Percentiles rank a stretch among this genome's conserved stretches.
These are phyloP conservation scores for Pimpla rufipes DNA, from an alignment of 2,888 invertebrate species.

Conservation along the genomic window DNA sequence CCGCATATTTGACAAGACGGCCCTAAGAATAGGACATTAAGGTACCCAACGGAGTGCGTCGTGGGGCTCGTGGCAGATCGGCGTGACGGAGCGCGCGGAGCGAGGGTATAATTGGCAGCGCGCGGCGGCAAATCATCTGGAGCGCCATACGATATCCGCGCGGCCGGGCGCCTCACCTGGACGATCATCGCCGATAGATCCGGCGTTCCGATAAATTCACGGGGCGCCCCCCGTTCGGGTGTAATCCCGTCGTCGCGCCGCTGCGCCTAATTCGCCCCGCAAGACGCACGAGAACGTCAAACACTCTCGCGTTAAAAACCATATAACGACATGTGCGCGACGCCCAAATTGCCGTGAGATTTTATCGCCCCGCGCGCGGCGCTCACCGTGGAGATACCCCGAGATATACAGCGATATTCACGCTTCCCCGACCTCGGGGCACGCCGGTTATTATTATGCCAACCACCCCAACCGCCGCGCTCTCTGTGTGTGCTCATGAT, in stretches of 20 bases:
- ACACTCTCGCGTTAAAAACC: conserved; percentile 28
- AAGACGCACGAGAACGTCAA: not conserved
- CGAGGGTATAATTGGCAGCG: conserved; percentile 69
- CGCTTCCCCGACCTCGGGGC: conserved; percentile 78
- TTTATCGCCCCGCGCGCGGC: conserved; percentile 82
- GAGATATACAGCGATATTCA: conserved; percentile 80
- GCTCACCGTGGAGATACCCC: conserved; percentile 76
- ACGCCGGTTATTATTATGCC: conserved; percentile 65
- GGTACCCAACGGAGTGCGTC: too few relatives aligned
- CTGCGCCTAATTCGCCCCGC: conserved; percentile 45
- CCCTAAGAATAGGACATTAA: conserved; percentile 22
- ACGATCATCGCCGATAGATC: conserved; percentile 68
- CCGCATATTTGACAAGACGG: conserved; percentile 9
- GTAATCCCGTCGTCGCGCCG: conserved; percentile 69
- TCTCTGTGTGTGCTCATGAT: conserved; percentile 41
- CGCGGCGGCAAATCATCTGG: conserved; percentile 49
- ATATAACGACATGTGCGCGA: conserved; percentile 83
- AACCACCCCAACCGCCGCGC: conserved; percentile 54
- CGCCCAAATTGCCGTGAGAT: conserved; percentile 83
- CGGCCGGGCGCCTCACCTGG: conserved; percentile 54
- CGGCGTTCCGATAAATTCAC: conserved; percentile 70
- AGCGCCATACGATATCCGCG: conserved; percentile 62
- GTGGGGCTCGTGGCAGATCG: conserved; percentile 51
- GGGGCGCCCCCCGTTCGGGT: conserved; percentile 65
- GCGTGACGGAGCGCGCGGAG: conserved; percentile 59